Conservation (phyloP, 2,797 vertebrate genomes). For the Mionectes olivaceus region DNA sequence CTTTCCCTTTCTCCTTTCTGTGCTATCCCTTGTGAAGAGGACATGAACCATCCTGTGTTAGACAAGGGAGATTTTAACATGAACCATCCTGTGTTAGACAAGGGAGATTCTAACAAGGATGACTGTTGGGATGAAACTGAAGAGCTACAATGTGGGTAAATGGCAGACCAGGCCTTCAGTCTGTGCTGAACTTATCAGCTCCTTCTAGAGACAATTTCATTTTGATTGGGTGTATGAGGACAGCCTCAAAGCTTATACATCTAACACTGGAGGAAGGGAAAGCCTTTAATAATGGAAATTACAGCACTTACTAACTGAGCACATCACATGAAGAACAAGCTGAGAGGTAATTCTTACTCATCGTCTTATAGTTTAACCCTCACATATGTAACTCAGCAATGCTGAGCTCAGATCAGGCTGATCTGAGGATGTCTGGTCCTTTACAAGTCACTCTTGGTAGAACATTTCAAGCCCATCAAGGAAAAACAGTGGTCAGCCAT, state of each 20-base stretch:
- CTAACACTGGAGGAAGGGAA: not conserved
- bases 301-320: not conserved
- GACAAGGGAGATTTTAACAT: not conserved
- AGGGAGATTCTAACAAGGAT: not conserved
- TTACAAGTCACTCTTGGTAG: not conserved
- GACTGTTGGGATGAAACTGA: not conserved
- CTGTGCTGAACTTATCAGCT: not conserved
- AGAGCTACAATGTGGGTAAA: not conserved
- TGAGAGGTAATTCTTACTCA: not conserved
- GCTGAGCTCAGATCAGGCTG: not conserved
- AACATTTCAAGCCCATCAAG: not conserved
- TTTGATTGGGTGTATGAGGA: slow-evolving; percentile 12
- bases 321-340: not conserved
- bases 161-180: not conserved
- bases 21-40: not conserved
- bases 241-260: not conserved
- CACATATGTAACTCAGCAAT: not conserved
- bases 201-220: not conserved
- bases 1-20: not conserved
- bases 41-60: not conserved
- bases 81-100: not conserved
- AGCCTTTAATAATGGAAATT: slow-evolving; percentile 15
- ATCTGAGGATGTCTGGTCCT: not conserved
- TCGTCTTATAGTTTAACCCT: not conserved
- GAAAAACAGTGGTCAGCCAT: not conserved